These are phyloP conservation scores for Hemiscyllium ocellatum DNA, from an alignment of 2,113 vertebrate species.

Conservation along the genomic window DNA sequence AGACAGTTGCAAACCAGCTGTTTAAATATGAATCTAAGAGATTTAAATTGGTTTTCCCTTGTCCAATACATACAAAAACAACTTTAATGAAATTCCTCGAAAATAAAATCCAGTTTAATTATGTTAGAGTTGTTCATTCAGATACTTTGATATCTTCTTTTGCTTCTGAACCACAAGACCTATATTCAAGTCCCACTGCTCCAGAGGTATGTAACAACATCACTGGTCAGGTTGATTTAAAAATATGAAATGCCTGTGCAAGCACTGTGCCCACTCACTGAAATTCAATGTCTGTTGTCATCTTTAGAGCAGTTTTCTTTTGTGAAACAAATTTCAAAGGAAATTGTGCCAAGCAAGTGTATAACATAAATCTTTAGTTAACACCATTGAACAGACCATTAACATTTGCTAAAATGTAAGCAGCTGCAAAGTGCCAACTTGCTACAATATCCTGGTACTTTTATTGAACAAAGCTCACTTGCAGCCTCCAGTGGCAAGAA, in stretches of 20 bases:
- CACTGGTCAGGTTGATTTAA: no score
- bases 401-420: not conserved
- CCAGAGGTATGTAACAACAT: no score
- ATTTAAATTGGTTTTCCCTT: not conserved
- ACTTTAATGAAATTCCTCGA: not conserved
- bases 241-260: no score
- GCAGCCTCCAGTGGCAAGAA: not conserved
- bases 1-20: not conserved
- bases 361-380: not conserved
- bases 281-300: not conserved
- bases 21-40: not conserved
- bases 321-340: not conserved
- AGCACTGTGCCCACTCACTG: not conserved
- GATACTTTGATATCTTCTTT: no score
- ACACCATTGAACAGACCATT: not conserved
- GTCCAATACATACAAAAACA: not conserved
- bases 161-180: no score
- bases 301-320: not conserved
- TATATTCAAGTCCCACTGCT: no score
- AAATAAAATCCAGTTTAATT: no score
- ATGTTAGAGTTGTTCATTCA: no score
- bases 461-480: not conserved
- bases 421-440: not conserved
- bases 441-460: not conserved
- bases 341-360: not conserved